phyloP scores from a whole-genome alignment of 2,797 vertebrate genomes.

The Pteronotus mesoamericanus region DNA sequence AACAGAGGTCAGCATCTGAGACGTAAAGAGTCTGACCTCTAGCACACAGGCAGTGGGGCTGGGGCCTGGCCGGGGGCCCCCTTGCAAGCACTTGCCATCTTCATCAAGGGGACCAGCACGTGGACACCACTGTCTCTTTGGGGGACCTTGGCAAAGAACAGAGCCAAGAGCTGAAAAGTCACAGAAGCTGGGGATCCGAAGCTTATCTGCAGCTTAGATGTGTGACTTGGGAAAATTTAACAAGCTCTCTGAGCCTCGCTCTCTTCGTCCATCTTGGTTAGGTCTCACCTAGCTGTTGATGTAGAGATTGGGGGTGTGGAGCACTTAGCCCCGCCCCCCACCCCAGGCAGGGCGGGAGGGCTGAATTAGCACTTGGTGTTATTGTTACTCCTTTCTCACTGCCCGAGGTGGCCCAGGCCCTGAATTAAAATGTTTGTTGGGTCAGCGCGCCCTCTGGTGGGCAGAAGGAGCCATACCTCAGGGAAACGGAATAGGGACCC shows the following conservation, averaged over 20 bases:
- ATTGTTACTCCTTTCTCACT: no score
- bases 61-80: not conserved
- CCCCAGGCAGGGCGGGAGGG: not conserved
- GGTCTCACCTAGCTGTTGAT: not conserved
- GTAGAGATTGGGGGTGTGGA: not conserved
- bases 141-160: not conserved
- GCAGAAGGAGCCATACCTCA: not conserved
- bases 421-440: not conserved
- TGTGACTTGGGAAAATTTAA: not conserved
- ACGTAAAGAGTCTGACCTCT: not conserved
- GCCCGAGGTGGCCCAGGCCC: accelerated
- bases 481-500: not conserved
- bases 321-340: no score
- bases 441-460: not conserved
- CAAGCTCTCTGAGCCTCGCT: not conserved
- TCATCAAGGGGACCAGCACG: not conserved
- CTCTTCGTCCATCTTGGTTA: not conserved
- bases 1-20: not conserved
- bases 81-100: no score
- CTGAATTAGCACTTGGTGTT: not conserved
- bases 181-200: not conserved
- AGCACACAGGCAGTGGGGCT: accelerated
- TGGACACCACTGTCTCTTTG: not conserved
- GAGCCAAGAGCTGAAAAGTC: not conserved
- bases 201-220: not conserved